Evolutionary conservation across 2,888 invertebrate species (phyloP).

Genomic region (Apotomis turbidana): DNA sequence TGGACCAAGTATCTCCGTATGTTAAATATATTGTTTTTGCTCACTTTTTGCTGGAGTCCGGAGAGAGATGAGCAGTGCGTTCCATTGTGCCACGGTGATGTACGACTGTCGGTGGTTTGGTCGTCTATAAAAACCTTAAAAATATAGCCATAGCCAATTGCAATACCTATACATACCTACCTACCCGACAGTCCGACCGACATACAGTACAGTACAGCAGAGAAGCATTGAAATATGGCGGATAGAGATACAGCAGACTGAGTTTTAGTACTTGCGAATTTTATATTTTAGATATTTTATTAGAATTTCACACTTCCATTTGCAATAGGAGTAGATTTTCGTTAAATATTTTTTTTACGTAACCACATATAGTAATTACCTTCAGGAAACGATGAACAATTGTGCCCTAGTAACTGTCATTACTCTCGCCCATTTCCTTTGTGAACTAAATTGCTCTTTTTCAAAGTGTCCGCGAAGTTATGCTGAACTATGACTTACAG

Average conservation of each 20-base stretch:
- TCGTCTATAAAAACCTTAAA: no score
- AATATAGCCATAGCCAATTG: not conserved
- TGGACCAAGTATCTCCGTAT: no score
- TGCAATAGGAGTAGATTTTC: constrained; percentile 10
- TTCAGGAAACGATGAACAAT: constrained; percentile 48
- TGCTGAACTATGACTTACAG: constrained; percentile 42
- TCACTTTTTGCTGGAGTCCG: no score
- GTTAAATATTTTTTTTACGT: constrained; percentile 20
- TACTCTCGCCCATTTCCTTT: constrained; percentile 75
- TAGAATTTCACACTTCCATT: constrained; percentile 4
- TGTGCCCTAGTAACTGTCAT: constrained; percentile 66
- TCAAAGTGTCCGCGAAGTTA: constrained; percentile 50
- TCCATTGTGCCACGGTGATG: no score
- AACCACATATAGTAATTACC: constrained; percentile 37
- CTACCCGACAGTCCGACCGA: not conserved
- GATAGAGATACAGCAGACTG: constrained; percentile 39
- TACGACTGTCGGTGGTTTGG: no score
- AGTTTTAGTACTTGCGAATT: constrained; percentile 37
- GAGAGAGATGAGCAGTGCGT: no score
- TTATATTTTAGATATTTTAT: constrained; percentile 30
- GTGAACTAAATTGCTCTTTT: constrained; percentile 71
- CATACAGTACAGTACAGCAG: not conserved
- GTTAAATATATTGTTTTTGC: no score
- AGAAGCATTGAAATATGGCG: constrained; percentile 36
- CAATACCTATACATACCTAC: not conserved